Percentiles rank a stretch among this genome's conserved stretches.
Evolutionary conservation across 2,888 invertebrate genomes (phyloP).

Genomic region (Drosophila limbata): DNA sequence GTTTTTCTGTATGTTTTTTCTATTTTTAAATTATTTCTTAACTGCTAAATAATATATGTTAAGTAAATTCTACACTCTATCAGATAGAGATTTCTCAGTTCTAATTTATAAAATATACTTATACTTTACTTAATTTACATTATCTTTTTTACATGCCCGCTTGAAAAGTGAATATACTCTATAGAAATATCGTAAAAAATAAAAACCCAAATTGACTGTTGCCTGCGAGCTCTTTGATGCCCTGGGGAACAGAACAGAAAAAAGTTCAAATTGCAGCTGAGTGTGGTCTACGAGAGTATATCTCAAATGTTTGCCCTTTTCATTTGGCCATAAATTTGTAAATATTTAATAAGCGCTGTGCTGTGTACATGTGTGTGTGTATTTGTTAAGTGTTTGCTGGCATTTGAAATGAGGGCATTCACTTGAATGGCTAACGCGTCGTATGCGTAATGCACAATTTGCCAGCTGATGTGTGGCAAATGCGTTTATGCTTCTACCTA

Average conservation of each 20-base stretch:
- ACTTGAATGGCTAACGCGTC: constrained; percentile 30
- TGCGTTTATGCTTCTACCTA: constrained; percentile 38
- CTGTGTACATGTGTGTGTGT: constrained; percentile 6
- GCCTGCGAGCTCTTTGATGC: constrained; percentile 10
- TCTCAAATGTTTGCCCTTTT: constrained; percentile 31
- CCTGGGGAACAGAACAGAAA: constrained; percentile 1
- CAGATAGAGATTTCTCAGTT: background rate
- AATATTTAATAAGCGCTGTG: constrained; percentile 65
- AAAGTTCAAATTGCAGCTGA: constrained; percentile 17
- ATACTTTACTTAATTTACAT: background rate
- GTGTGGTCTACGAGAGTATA: constrained; percentile 4
- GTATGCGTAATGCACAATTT: constrained; percentile 61
- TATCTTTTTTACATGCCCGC: background rate
- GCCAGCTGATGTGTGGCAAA: constrained; percentile 48
- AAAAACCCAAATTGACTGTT: constrained; percentile 13
- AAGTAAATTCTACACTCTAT: background rate
- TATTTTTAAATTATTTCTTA: no score
- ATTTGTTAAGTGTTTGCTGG: constrained; percentile 8
- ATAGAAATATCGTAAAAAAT: background rate
- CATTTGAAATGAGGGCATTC: constrained; percentile 5
- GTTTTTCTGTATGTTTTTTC: no score
- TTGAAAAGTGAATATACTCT: background rate
- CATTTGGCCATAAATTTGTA: constrained; percentile 64
- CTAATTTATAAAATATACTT: no score
- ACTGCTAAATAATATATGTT: no score